phyloP scores from a whole-genome alignment of 2,113 vertebrate genomes.

The Eulemur rufifrons region DNA sequence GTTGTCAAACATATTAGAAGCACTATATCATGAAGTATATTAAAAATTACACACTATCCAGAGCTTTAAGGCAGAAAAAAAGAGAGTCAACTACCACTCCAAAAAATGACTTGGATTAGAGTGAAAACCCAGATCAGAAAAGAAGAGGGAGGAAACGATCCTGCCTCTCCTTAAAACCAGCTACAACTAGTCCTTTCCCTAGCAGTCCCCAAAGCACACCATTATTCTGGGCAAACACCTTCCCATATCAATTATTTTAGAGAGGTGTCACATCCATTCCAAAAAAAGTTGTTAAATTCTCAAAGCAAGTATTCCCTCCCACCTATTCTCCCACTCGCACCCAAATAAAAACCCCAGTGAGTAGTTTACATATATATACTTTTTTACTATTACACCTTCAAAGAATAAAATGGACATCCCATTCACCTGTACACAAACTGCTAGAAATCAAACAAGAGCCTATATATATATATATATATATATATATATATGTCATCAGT shows the following conservation, averaged over 20 bases:
- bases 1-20: slow-evolving; percentile 27
- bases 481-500: slow-evolving; percentile 80
- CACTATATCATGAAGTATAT: not conserved
- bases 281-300: slow-evolving; percentile 20
- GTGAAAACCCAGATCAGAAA: slow-evolving; percentile 9
- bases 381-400: slow-evolving; percentile 19
- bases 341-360: not conserved
- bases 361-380: not conserved
- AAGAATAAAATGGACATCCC: slow-evolving; percentile 32
- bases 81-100: not conserved
- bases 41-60: not conserved
- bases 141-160: not conserved
- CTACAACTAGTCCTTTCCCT: not conserved
- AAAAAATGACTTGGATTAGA: slow-evolving; percentile 12
- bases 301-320: not conserved
- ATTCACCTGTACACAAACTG: slow-evolving; percentile 9
- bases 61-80: not conserved
- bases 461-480: not conserved
- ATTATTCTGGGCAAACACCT: not conserved
- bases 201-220: not conserved
- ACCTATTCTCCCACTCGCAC: not conserved
- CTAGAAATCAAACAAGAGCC: slow-evolving; percentile 31
- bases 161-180: not conserved
- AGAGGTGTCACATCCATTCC: not conserved
- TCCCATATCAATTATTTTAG: not conserved